phyloP scores from a whole-genome alignment of 2,888 invertebrate species.

The Stenotaenia linearis region DNA sequence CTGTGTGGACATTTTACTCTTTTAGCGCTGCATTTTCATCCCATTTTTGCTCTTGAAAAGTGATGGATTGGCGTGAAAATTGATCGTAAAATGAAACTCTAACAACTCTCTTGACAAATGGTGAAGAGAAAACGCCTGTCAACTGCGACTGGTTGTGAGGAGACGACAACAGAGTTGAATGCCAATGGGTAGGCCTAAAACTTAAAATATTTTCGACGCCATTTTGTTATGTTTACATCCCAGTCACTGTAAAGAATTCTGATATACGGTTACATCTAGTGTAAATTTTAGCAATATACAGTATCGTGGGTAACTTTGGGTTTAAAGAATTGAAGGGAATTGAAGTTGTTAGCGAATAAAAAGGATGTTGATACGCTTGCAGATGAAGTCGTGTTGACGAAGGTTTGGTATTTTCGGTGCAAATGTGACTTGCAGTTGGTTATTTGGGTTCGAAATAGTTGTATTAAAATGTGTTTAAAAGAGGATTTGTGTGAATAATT shows the following conservation, averaged over 20 bases:
- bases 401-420: background rate
- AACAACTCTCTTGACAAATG: constrained; percentile 30
- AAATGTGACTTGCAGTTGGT: background rate
- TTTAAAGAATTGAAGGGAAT: background rate
- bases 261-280: background rate
- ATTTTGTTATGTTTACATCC: constrained; percentile 17
- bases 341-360: background rate
- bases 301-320: background rate
- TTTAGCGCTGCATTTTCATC: background rate
- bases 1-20: constrained; percentile 13
- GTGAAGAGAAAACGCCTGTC: constrained; percentile 35
- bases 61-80: background rate
- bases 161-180: constrained; percentile 17
- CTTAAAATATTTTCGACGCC: background rate
- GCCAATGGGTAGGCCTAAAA: constrained; percentile 19
- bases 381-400: background rate
- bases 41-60: background rate
- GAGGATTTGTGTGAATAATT: background rate
- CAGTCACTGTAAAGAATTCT: background rate
- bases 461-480: background rate
- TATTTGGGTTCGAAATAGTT: background rate
- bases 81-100: constrained; percentile 14
- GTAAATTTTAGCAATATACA: background rate
- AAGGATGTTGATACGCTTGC: background rate
- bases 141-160: constrained; percentile 28